A percentile compares a stretch with the other conserved stretches of the same genome.
Conservation (phyloP, 2,113 vertebrate species). For the Grallaria varia region DNA sequence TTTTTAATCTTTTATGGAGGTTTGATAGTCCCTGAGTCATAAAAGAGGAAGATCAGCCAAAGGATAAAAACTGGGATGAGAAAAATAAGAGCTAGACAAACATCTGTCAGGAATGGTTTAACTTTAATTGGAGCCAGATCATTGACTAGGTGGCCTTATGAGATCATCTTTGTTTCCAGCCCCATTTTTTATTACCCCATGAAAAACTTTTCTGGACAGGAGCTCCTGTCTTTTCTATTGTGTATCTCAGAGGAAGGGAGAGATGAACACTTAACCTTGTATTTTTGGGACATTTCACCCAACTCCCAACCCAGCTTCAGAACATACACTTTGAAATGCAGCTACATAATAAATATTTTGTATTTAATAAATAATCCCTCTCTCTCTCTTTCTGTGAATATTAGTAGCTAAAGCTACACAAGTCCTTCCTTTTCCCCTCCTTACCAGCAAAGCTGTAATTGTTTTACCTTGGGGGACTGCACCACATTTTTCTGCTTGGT, state of each 20-base stretch:
- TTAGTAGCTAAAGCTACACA: background rate
- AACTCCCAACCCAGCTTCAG: background rate
- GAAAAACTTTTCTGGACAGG: background rate
- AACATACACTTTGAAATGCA: background rate
- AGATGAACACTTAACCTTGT: background rate
- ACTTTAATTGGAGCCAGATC: background rate
- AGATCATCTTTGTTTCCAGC: background rate
- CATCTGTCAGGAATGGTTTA: background rate
- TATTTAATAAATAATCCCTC: background rate
- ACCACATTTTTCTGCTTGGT: background rate
- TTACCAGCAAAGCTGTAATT: background rate
- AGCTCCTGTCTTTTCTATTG: background rate
- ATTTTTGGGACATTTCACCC: background rate
- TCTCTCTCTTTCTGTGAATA: no score
- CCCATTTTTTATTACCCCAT: background rate
- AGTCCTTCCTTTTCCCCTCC: background rate
- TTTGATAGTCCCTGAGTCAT: background rate
- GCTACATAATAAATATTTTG: background rate
- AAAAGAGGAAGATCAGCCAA: background rate
- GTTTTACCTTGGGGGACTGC: background rate
- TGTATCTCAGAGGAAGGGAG: background rate
- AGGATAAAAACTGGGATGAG: background rate
- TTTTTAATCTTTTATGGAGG: slow-evolving; percentile 10
- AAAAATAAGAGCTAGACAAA: slow-evolving; percentile 10
- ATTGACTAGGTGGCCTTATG: background rate